phyloP scores from a whole-genome alignment of 2,113 vertebrate species.

The Felis chaus region DNA sequence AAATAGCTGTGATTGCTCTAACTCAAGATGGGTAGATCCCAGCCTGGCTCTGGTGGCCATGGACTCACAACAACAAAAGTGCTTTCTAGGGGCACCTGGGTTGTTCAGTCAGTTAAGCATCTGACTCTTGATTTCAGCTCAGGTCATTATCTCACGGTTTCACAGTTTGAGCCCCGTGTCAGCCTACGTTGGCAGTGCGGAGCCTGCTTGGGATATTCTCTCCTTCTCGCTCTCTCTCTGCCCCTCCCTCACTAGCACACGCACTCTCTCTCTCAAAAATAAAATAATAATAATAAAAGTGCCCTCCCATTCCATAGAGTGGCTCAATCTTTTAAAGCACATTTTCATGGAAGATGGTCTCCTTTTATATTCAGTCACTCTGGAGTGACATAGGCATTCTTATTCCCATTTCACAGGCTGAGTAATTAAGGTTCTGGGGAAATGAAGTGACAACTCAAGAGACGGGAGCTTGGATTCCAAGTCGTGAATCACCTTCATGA shows the following conservation, averaged over 20 bases:
- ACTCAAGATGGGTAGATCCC: not conserved
- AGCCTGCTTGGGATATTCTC: too few species aligned
- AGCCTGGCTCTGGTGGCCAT: not conserved
- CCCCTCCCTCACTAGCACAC: too few species aligned
- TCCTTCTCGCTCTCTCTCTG: too few species aligned
- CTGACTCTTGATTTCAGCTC: too few species aligned
- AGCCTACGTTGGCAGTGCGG: too few species aligned
- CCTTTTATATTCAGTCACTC: not conserved
- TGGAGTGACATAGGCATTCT: not conserved
- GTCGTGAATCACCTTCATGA: not conserved
- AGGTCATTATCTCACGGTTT: too few species aligned
- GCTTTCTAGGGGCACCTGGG: not conserved
- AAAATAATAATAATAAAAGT: not conserved
- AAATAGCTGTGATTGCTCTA: slow-evolving; percentile 23
- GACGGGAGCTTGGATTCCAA: not conserved
- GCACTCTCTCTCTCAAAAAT: too few species aligned
- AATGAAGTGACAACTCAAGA: not conserved
- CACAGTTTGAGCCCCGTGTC: too few species aligned
- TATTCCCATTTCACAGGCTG: not conserved
- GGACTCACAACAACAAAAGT: not conserved
- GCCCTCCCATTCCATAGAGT: not conserved
- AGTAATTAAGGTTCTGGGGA: not conserved
- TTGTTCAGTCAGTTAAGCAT: too few species aligned
- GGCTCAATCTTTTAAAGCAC: not conserved
- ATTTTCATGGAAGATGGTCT: too few species aligned